Percentiles rank a stretch among this genome's conserved stretches.
Evolutionary conservation across 2,113 vertebrate species (phyloP).

Genomic region (Callocephalon fimbriatum): DNA sequence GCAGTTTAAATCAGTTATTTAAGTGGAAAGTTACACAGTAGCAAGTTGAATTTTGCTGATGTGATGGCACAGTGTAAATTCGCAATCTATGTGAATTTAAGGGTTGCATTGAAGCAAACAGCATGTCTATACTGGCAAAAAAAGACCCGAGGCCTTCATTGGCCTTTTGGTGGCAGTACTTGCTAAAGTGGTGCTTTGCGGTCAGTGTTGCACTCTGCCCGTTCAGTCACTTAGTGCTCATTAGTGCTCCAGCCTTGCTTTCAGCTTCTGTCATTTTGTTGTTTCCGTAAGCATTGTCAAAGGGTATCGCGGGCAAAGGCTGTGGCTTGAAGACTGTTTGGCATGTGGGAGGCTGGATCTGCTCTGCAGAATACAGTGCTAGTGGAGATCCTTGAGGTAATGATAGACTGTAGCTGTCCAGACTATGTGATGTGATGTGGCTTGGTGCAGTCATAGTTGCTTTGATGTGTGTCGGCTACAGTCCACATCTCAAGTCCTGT

Average conservation of each 20-base stretch:
- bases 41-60: not conserved
- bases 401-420: not conserved
- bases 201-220: not conserved
- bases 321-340: not conserved
- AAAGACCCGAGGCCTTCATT: not conserved
- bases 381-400: not conserved
- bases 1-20: not conserved
- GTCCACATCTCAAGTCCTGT: not conserved
- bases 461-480: not conserved
- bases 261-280: not conserved
- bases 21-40: not conserved
- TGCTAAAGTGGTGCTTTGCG: not conserved
- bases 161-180: conserved; percentile 19
- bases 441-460: not conserved
- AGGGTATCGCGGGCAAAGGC: not conserved
- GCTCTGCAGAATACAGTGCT: not conserved
- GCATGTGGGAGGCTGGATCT: not conserved
- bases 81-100: not conserved
- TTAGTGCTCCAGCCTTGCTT: not conserved
- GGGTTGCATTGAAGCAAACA: not conserved
- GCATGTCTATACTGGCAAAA: not conserved
- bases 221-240: not conserved
- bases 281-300: not conserved
- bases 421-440: not conserved
- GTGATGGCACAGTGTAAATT: not conserved